phyloP scores from a whole-genome alignment of 2,888 invertebrate species.

The Pseudanteris insignis region DNA sequence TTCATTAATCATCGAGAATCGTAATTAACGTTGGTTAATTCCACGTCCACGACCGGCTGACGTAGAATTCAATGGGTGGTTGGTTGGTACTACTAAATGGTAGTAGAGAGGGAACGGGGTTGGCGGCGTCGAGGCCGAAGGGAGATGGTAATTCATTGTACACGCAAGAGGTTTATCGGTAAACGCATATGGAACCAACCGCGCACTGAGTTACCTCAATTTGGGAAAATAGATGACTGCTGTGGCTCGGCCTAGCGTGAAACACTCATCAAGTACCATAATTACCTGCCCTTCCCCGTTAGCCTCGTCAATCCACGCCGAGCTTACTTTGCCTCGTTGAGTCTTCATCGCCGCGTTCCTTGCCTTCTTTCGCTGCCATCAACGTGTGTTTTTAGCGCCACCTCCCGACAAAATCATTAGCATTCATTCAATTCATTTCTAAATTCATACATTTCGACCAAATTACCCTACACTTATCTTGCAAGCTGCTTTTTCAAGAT shows the following conservation, averaged over 20 bases:
- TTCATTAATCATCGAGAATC: slow-evolving; percentile 46
- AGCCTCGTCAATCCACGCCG: background rate
- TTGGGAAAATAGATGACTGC: slow-evolving; percentile 50
- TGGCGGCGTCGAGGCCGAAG: slow-evolving; percentile 4
- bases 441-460: no score
- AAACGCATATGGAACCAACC: slow-evolving; percentile 51
- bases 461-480: no score
- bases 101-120: slow-evolving; percentile 13
- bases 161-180: slow-evolving; percentile 49
- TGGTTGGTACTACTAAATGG: slow-evolving; percentile 42
- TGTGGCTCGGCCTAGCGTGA: slow-evolving; percentile 56
- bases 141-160: slow-evolving; percentile 45
- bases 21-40: slow-evolving; percentile 47
- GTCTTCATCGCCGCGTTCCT: slow-evolving; percentile 18
- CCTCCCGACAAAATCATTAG: no score
- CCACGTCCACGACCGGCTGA: slow-evolving; percentile 43
- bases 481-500: no score
- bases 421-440: no score
- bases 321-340: slow-evolving; percentile 4
- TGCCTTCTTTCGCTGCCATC: slow-evolving; percentile 21
- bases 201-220: slow-evolving; percentile 53
- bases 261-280: slow-evolving; percentile 60
- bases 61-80: slow-evolving; percentile 43
- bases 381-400: no score
- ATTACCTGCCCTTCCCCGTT: slow-evolving; percentile 46